Percentiles rank a stretch among this genome's conserved stretches.
These are phyloP conservation scores for Onchidella celtica DNA, from an alignment of 2,888 invertebrate species.

Conservation along the genomic window DNA sequence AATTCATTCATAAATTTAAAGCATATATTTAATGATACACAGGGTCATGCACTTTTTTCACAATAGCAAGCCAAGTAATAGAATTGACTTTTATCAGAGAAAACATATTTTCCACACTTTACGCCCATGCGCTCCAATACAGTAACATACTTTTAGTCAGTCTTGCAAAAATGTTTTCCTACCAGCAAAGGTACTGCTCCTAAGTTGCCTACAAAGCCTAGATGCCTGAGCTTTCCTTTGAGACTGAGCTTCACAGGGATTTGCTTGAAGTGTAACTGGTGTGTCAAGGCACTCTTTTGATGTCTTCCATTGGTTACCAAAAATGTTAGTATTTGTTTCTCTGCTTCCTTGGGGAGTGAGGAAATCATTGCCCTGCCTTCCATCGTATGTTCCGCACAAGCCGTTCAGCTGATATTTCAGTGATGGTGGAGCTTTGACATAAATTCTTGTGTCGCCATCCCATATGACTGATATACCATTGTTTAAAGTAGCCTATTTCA, in stretches of 20 bases:
- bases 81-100: too few species aligned
- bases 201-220: constrained; percentile 86
- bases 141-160: too few species aligned
- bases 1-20: too few species aligned
- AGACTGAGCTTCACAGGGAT: constrained; percentile 71
- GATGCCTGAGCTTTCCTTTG: constrained; percentile 83
- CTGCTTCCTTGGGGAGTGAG: constrained; percentile 84
- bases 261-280: constrained; percentile 47
- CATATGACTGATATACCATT: constrained; percentile 80
- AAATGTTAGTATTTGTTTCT: constrained; percentile 88
- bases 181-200: constrained; percentile 84
- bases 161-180: constrained; percentile 27
- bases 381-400: constrained; percentile 73
- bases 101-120: too few species aligned
- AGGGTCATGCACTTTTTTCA: too few species aligned
- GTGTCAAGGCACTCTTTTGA: constrained; percentile 86
- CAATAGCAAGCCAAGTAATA: too few species aligned
- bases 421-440: constrained; percentile 67
- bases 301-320: constrained; percentile 95
- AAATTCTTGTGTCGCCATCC: constrained; percentile 69
- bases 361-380: constrained; percentile 80
- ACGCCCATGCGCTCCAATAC: too few species aligned
- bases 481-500: constrained; percentile 85
- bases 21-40: too few species aligned
- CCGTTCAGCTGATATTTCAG: constrained; percentile 65